A percentile compares a stretch with the other conserved stretches of the same genome.
These are phyloP conservation scores for Acestrorhynchus altus DNA, from an alignment of 2,797 vertebrate species.

Conservation along the genomic window DNA sequence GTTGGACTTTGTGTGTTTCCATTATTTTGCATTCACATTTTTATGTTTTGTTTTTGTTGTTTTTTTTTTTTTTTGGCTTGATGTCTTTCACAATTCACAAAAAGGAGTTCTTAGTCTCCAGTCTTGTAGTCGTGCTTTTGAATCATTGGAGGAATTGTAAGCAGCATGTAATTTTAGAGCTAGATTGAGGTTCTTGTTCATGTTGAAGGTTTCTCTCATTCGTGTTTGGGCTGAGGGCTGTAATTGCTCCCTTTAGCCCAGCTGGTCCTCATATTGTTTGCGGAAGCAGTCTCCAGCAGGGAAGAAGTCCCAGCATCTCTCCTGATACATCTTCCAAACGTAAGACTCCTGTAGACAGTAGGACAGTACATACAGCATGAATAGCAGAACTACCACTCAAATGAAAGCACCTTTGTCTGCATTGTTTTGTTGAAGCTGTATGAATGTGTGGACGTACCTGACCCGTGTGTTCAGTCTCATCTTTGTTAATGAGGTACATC, in stretches of 20 bases:
- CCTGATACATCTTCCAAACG: conserved; percentile 99
- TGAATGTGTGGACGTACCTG: conserved; percentile 79
- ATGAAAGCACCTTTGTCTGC: not conserved
- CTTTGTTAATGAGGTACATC: conserved; percentile 99
- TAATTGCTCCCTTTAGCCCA: conserved; percentile 79
- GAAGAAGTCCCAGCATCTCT: conserved; percentile 98
- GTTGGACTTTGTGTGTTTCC: conserved; percentile 45
- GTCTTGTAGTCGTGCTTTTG: conserved; percentile 22
- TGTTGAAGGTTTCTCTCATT: conserved; percentile 34
- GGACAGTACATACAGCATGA: not conserved
- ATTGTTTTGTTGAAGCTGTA: conserved; percentile 23
- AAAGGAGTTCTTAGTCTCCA: conserved; percentile 29
- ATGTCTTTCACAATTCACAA: conserved; percentile 27
- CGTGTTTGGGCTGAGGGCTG: conserved; percentile 24
- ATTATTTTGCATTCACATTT: not conserved
- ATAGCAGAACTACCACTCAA: conserved; percentile 58
- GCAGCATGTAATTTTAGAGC: conserved; percentile 44
- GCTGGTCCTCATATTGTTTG: conserved; percentile 97
- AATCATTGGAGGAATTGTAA: conserved; percentile 19
- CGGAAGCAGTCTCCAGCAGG: conserved; percentile 97
- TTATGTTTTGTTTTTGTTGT: not conserved
- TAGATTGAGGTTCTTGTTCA: conserved; percentile 48
- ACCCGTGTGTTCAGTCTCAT: conserved; percentile 98
- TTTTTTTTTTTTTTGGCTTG: conserved; percentile 15
- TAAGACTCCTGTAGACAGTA: conserved; percentile 87